phyloP scores from a whole-genome alignment of 2,888 invertebrate genomes.

The Folsomia manolachei region DNA sequence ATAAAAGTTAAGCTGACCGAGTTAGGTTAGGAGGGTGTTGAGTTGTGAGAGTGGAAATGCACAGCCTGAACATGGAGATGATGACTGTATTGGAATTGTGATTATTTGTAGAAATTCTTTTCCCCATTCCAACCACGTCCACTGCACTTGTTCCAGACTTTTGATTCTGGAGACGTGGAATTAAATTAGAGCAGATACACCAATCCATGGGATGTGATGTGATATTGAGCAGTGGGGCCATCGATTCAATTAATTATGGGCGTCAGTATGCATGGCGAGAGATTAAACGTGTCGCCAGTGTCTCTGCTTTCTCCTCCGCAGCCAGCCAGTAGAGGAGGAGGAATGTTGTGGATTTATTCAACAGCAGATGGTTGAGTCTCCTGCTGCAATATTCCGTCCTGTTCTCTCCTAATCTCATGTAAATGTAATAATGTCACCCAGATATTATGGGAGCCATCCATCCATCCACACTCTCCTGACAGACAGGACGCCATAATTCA shows the following conservation, averaged over 20 bases:
- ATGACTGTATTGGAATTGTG: not conserved
- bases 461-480: not conserved
- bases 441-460: not conserved
- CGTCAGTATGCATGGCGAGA: too few species aligned
- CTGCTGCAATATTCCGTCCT: too few species aligned
- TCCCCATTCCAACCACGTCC: conserved; percentile 9
- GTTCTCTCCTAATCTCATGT: too few species aligned
- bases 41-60: not conserved
- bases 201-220: not conserved
- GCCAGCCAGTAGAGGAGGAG: too few species aligned
- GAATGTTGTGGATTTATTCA: too few species aligned
- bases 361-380: too few species aligned
- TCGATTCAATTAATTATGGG: conserved; percentile 22
- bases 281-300: too few species aligned
- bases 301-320: too few species aligned
- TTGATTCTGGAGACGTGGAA: conserved; percentile 8
- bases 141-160: not conserved
- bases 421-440: not conserved
- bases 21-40: not conserved
- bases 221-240: too few species aligned
- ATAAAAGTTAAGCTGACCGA: not conserved
- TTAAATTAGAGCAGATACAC: conserved; percentile 20
- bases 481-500: not conserved
- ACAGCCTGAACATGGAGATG: not conserved
- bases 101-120: too few species aligned